Conservation (phyloP, 2,888 invertebrate species). For the Caenorhabditis becei region DNA sequence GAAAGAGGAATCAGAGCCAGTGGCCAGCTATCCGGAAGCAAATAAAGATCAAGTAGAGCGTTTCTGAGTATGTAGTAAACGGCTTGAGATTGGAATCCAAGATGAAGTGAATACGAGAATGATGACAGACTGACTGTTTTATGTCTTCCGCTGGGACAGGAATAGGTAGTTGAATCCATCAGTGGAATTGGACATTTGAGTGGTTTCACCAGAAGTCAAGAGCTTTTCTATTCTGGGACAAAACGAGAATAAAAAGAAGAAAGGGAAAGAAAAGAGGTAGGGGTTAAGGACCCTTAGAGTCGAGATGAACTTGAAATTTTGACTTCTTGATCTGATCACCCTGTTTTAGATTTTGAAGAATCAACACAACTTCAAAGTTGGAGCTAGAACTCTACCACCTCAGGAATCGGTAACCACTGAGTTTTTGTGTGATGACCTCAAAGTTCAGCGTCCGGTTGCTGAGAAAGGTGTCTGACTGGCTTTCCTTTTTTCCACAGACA, state of each 20-base stretch:
- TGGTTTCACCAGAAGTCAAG: neutral
- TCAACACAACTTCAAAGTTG: too few relatives aligned
- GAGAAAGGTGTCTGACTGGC: neutral
- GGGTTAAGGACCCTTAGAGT: neutral
- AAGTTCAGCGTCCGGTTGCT: neutral
- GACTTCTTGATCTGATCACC: too few relatives aligned
- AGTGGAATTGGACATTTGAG: conserved; percentile 26
- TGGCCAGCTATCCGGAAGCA: conserved; percentile 55
- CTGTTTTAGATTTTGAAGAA: too few relatives aligned
- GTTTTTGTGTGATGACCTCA: neutral
- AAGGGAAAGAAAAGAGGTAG: neutral
- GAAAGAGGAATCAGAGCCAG: conserved; percentile 27
- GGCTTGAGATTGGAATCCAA: conserved; percentile 39
- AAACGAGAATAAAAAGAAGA: neutral
- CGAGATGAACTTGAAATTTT: neutral
- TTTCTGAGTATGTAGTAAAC: conserved; percentile 36
- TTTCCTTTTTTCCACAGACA: neutral
- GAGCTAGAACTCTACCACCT: too few relatives aligned
- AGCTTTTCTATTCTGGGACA: neutral
- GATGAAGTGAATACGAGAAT: conserved; percentile 18
- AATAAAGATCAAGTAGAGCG: conserved; percentile 60
- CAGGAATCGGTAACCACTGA: too few relatives aligned
- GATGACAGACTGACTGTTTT: conserved; percentile 40
- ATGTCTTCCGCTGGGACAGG: conserved; percentile 41
- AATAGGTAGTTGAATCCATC: conserved; percentile 44